Evolutionary conservation across 1,140 invertebrate species (phyloP).

Genomic region (Matsumurasca onukii): DNA sequence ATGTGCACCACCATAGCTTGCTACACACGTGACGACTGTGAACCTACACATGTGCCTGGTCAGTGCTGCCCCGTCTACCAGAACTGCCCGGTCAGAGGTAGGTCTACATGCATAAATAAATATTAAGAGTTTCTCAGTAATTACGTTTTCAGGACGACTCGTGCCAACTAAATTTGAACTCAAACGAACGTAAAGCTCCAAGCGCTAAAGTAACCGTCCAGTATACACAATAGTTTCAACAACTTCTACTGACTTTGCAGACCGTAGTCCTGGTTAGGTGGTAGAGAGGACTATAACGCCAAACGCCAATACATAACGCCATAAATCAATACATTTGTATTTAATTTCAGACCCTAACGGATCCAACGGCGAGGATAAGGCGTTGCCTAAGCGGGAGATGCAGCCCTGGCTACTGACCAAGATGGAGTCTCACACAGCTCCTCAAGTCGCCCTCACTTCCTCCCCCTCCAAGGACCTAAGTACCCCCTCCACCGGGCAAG

Average conservation of each 20-base stretch:
- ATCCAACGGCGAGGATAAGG: neutral
- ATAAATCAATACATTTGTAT: too few relatives aligned
- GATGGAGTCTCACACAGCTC: constrained; percentile 24
- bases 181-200: neutral
- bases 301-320: too few relatives aligned
- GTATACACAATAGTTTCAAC: neutral
- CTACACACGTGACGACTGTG: constrained; percentile 70
- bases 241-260: neutral
- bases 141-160: neutral
- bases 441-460: neutral
- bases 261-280: too few relatives aligned
- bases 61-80: constrained; percentile 78
- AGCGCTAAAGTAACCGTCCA: neutral
- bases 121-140: neutral
- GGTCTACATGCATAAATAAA: constrained; percentile 26
- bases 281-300: too few relatives aligned
- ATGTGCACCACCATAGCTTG: constrained; percentile 73
- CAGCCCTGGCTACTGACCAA: constrained; percentile 41
- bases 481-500: too few relatives aligned
- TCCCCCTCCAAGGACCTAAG: too few relatives aligned
- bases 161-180: neutral
- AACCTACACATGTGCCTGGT: constrained; percentile 63
- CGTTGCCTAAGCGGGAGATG: constrained; percentile 38
- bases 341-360: constrained; percentile 28
- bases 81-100: constrained; percentile 69